Evolutionary conservation across 2,888 invertebrate genomes (phyloP).

Genomic region (Chloromyia formosa): DNA sequence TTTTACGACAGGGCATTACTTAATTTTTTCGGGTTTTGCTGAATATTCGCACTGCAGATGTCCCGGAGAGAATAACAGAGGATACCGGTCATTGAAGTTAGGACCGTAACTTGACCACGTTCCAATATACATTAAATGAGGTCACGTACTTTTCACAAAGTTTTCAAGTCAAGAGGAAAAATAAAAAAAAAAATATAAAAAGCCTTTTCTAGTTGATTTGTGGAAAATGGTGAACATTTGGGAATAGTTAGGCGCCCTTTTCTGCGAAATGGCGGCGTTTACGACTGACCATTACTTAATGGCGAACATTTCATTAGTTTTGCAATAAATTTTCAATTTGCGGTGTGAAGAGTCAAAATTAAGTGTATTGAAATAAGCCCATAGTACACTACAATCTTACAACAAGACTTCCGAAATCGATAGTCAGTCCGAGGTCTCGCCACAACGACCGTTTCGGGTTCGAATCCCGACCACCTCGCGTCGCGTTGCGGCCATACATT

Average conservation of each 20-base stretch:
- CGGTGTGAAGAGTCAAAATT: background rate
- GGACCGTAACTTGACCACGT: constrained; percentile 24
- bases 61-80: background rate
- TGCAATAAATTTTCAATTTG: background rate
- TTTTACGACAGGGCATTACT: constrained; percentile 40
- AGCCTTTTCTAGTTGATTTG: background rate
- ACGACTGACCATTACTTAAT: constrained; percentile 14
- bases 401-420: no score
- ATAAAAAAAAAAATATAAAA: background rate
- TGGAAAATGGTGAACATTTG: background rate
- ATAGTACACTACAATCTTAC: no score
- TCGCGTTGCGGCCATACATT: no score
- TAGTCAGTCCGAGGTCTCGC: no score
- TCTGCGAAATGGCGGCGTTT: background rate
- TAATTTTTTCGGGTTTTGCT: constrained; percentile 35
- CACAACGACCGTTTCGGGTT: no score
- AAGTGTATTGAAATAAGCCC: no score
- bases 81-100: background rate
- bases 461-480: no score
- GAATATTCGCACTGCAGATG: background rate
- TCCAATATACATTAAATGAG: constrained; percentile 38
- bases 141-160: constrained; percentile 21
- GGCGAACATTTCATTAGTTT: constrained; percentile 30
- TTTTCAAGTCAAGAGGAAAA: background rate
- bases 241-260: constrained; percentile 14